Evolutionary conservation across 1,140 invertebrate genomes (phyloP), one percentile per base, ranked within the genome.

Genomic region (Anadara kagoshimensis): DNA sequence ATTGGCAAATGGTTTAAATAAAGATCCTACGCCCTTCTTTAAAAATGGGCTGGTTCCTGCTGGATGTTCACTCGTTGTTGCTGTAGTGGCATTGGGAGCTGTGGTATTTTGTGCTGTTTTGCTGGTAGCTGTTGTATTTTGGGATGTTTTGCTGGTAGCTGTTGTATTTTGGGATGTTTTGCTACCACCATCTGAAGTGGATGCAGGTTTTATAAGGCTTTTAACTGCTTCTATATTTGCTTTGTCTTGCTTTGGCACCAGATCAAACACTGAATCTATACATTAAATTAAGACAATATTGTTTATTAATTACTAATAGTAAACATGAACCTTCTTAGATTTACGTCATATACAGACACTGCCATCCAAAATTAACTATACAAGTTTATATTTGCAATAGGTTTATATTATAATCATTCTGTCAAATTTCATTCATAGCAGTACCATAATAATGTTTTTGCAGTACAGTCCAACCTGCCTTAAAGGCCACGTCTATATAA

Each of bases 1-100:
- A 41, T 87, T 91, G 0, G 91, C 85, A 84, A 96, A 96, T 2
- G 94, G 94, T 76, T 92, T 84, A 76, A 92, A 91, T 18, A 59
- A 43, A 36, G 29, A 36, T 53, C 56, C 65, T 43, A 67, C 69
- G 41, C 76, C 80, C 18, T 73, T n/a, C n/a, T n/a, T 36, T 36
- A 36, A 7, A 36, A 36, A 36, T 36, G 29, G 29, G 29, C 29
- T 36, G 7, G 29, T 22, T n/a, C 12, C n/a, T 1, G 47, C n/a
- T 2, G 62, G 47, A 41, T 45, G 29, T 64, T n/a, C 26, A 8
- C 26, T 36, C 11, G 22, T 18, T 18, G 62, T 0, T 47, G 22
- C 18, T 22, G n/a, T 22, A 56, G 47, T 7, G 4, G n/a, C 18
- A 43, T 22, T 11, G 1, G n/a, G n/a, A 43, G 16, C 18, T 54